Percentiles rank a stretch among this genome's conserved stretches.
Conservation (phyloP, 2,113 vertebrate species). For the Acanthisitta chloris region DNA sequence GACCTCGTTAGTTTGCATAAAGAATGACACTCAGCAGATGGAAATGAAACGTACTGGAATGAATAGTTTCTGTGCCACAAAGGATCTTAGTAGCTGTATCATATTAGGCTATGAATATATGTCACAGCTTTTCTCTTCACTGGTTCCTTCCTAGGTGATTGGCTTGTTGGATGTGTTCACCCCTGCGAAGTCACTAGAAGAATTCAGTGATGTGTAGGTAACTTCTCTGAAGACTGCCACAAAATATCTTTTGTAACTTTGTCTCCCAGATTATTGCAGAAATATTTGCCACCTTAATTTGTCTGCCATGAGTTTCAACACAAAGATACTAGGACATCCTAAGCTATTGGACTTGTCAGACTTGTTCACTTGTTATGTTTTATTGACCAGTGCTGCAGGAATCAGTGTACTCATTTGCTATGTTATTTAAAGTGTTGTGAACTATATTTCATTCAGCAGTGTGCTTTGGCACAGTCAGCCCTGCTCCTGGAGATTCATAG, state of each 20-base stretch:
- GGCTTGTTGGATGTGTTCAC: conserved; percentile 95
- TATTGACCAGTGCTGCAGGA: not conserved
- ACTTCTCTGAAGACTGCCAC: conserved; percentile 9
- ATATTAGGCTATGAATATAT: not conserved
- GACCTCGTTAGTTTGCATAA: not conserved
- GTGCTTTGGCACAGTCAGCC: not conserved
- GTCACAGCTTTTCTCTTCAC: not conserved
- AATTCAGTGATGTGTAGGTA: conserved; percentile 98
- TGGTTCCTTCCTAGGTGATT: conserved; percentile 83
- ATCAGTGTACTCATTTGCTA: fast-evolving
- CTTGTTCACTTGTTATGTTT: not conserved
- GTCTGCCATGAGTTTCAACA: not conserved
- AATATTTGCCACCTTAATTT: not conserved
- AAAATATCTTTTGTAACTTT: not conserved
- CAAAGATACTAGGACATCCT: not conserved
- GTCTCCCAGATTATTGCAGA: not conserved
- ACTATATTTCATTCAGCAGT: not conserved
- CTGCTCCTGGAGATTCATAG: not conserved
- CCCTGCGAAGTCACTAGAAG: conserved; percentile 87
- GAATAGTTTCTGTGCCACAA: not conserved
- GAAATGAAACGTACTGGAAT: not conserved
- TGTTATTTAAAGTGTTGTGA: not conserved
- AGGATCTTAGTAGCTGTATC: not conserved
- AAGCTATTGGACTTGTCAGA: not conserved
- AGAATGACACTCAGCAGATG: not conserved